Conservation (phyloP, 2,797 vertebrate genomes). For the Austrolebias charrua region DNA sequence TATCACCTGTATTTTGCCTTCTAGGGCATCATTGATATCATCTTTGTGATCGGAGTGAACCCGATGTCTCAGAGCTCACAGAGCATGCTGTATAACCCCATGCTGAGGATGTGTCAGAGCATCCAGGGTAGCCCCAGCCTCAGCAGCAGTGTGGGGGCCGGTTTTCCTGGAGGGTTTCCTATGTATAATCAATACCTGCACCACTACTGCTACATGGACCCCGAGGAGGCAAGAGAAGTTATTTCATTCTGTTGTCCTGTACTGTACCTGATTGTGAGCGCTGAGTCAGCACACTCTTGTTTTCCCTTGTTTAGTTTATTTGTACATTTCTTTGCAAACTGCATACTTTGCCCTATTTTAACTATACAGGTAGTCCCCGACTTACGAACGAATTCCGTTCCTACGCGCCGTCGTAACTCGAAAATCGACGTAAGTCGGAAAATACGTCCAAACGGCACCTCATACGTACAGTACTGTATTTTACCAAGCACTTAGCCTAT, state of each 20-base stretch:
- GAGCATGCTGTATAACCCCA: constrained; percentile 83
- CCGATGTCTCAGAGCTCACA: constrained; percentile 86
- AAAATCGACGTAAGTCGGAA: no score
- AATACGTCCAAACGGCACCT: no score
- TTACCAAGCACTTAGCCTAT: no score
- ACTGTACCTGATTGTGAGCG: not conserved
- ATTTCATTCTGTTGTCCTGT: not conserved
- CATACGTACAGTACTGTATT: no score
- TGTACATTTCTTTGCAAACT: no score
- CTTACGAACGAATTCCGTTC: no score
- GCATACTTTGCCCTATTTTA: no score
- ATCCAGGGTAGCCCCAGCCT: constrained; percentile 73
- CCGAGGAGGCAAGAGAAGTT: constrained; percentile 79
- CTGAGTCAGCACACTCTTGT: no score
- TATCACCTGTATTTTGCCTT: not conserved
- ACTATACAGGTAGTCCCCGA: no score
- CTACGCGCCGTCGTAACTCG: no score
- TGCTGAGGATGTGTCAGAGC: constrained; percentile 85
- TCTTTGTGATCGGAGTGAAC: constrained; percentile 88
- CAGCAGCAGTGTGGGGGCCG: constrained; percentile 66
- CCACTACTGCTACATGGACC: constrained; percentile 91
- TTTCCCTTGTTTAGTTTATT: not conserved
- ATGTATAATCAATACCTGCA: constrained; percentile 85
- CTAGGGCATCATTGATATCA: constrained; percentile 84
- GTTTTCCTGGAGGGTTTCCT: constrained; percentile 66